A percentile compares a stretch with the other conserved stretches of the same genome.
phyloP scores from a whole-genome alignment of 2,888 invertebrate genomes.

The Imbricaverruca yamaguchii region DNA sequence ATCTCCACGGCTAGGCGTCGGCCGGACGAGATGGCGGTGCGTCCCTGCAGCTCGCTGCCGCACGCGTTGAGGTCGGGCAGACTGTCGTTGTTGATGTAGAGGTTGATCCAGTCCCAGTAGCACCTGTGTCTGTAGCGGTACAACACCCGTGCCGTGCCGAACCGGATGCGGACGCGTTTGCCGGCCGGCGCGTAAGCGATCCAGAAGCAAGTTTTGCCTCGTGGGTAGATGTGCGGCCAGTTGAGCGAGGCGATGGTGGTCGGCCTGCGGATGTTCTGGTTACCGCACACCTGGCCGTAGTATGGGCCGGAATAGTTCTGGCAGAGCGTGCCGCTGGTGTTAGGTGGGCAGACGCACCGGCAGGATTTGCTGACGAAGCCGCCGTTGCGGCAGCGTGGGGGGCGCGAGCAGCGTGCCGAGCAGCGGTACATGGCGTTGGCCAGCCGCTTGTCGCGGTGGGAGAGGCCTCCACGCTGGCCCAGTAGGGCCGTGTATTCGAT shows the following conservation, averaged over 20 bases:
- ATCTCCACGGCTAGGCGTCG: background rate
- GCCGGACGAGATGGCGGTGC: background rate
- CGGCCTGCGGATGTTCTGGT: constrained; percentile 1
- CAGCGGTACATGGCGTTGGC: background rate
- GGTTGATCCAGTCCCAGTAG: background rate
- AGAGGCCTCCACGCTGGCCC: background rate
- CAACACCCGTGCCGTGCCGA: background rate
- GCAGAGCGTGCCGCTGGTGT: background rate
- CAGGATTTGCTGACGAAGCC: background rate
- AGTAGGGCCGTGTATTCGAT: background rate
- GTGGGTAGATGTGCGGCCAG: constrained; percentile 11
- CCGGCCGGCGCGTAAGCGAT: background rate
- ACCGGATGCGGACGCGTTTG: background rate
- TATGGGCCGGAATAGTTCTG: background rate
- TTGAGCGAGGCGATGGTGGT: constrained; percentile 23
- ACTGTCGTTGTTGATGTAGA: background rate
- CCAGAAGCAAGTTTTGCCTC: constrained; percentile 1
- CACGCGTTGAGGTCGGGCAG: background rate
- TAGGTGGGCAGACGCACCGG: background rate
- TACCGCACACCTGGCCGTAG: background rate
- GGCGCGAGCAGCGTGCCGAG: background rate
- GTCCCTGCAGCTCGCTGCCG: background rate
- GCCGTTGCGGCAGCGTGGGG: background rate
- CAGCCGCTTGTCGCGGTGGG: background rate
- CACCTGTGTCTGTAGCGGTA: background rate